Percentiles rank a stretch among this genome's conserved stretches.
phyloP scores from a whole-genome alignment of 2,888 invertebrate species.

The Tinea trinotella region DNA sequence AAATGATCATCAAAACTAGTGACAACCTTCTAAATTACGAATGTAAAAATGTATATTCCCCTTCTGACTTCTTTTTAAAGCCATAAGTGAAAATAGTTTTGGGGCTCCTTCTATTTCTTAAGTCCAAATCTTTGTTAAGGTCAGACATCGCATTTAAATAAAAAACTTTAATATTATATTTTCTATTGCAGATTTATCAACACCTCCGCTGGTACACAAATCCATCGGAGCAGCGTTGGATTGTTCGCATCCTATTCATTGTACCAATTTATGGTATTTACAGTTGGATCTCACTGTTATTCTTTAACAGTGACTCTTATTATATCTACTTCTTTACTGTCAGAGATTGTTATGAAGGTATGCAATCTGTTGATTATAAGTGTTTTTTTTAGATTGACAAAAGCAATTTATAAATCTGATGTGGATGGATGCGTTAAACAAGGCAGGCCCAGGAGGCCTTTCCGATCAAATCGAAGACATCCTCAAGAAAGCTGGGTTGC shows the following conservation, averaged over 20 bases:
- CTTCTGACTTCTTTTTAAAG: too few relatives aligned
- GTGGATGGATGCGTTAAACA: background rate
- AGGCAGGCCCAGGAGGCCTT: too few relatives aligned
- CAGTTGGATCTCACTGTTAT: slow-evolving; percentile 97
- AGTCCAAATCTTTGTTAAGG: too few relatives aligned
- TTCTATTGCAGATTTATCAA: slow-evolving; percentile 89
- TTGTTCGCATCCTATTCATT: slow-evolving; percentile 98
- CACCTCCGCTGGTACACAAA: slow-evolving; percentile 99
- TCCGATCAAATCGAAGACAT: too few relatives aligned
- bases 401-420: background rate
- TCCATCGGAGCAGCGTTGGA: slow-evolving; percentile 99
- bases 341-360: slow-evolving; percentile 99
- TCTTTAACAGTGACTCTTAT: slow-evolving; percentile 97
- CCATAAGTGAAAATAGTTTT: too few relatives aligned
- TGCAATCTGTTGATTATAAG: too few relatives aligned
- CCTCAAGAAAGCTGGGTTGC: too few relatives aligned
- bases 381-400: slow-evolving; percentile 16
- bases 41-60: too few relatives aligned
- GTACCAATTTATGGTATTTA: slow-evolving; percentile 99
- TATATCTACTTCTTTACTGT: slow-evolving; percentile 99
- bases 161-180: background rate
- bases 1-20: too few relatives aligned
- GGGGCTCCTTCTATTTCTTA: too few relatives aligned
- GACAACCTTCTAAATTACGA: too few relatives aligned
- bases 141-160: background rate